Conservation (phyloP, 2,113 vertebrate genomes). For the Gasterosteus aculeatus region DNA sequence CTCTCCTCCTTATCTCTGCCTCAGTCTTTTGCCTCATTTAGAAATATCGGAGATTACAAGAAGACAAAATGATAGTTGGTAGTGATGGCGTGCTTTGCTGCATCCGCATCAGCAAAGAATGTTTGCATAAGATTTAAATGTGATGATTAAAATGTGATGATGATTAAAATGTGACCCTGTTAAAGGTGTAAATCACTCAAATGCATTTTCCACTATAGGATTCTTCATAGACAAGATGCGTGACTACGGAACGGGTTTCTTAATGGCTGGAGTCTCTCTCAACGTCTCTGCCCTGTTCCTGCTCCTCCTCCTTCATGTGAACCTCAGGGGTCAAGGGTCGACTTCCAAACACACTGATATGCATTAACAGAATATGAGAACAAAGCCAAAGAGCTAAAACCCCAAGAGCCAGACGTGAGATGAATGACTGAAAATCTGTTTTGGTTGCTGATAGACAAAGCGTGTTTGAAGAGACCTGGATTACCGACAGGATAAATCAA, state of each 20-base stretch:
- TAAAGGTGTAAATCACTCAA: slow-evolving; percentile 2
- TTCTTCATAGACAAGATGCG: slow-evolving; percentile 75
- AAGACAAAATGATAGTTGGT: slow-evolving; percentile 6
- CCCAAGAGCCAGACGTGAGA: slow-evolving; percentile 12
- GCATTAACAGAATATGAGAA: background rate
- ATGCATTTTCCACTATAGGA: slow-evolving; percentile 45
- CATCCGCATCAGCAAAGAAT: background rate
- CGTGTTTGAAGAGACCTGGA: background rate
- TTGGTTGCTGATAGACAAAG: background rate
- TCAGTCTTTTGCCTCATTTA: slow-evolving; percentile 15
- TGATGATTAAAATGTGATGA: too few relatives aligned
- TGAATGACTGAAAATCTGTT: background rate
- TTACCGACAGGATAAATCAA: background rate
- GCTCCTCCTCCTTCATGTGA: slow-evolving; percentile 65
- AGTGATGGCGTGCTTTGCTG: background rate
- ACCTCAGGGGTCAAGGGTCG: slow-evolving; percentile 24
- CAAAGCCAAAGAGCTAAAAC: background rate
- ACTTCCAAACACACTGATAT: background rate
- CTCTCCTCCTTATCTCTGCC: background rate
- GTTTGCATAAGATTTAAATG: background rate
- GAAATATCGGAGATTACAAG: slow-evolving; percentile 11
- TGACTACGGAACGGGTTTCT: slow-evolving; percentile 67
- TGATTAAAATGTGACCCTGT: background rate
- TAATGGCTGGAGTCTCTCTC: slow-evolving; percentile 70
- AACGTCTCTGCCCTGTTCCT: slow-evolving; percentile 70